These are phyloP conservation scores for Drosophila quinaria DNA, from an alignment of 2,888 invertebrate genomes.

Conservation along the genomic window DNA sequence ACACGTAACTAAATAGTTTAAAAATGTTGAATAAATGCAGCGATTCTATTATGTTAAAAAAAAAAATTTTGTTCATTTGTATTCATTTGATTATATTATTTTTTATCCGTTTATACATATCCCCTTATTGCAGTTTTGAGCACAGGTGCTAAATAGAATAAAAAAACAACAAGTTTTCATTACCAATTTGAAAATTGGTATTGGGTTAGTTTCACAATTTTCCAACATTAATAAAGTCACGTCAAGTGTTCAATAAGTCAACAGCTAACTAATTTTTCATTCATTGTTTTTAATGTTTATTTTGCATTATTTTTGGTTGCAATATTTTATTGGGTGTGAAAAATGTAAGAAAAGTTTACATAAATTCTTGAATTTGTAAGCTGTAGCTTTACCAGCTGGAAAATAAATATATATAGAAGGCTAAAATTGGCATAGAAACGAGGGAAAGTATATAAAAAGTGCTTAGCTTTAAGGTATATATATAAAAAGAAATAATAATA, in stretches of 20 bases:
- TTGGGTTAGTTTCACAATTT: conserved; percentile 32
- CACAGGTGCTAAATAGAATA: conserved; percentile 65
- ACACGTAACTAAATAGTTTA: conserved; percentile 51
- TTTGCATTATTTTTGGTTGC: conserved; percentile 9
- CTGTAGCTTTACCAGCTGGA: conserved; percentile 43
- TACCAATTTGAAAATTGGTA: conserved; percentile 16
- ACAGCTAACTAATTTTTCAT: conserved; percentile 20
- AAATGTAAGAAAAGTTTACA: conserved; percentile 9
- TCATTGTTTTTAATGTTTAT: conserved; percentile 7
- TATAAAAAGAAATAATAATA: conserved; percentile 38
- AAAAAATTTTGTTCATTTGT: conserved; percentile 13
- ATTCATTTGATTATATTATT: conserved; percentile 15
- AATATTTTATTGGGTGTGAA: conserved; percentile 21
- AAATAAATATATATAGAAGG: conserved; percentile 19
- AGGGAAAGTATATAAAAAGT: conserved; percentile 47
- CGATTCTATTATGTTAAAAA: conserved; percentile 59
- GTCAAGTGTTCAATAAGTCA: conserved; percentile 70
- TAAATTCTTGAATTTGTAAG: conserved; percentile 12
- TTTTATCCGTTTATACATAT: conserved; percentile 8
- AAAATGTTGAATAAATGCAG: conserved; percentile 62
- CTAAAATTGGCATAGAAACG: conserved; percentile 30
- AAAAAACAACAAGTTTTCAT: conserved; percentile 19
- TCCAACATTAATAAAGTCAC: conserved; percentile 65
- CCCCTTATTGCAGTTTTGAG: neutral
- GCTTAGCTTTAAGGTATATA: conserved; percentile 60